phyloP scores from a whole-genome alignment of 2,113 vertebrate species.

The Fulica atra region DNA sequence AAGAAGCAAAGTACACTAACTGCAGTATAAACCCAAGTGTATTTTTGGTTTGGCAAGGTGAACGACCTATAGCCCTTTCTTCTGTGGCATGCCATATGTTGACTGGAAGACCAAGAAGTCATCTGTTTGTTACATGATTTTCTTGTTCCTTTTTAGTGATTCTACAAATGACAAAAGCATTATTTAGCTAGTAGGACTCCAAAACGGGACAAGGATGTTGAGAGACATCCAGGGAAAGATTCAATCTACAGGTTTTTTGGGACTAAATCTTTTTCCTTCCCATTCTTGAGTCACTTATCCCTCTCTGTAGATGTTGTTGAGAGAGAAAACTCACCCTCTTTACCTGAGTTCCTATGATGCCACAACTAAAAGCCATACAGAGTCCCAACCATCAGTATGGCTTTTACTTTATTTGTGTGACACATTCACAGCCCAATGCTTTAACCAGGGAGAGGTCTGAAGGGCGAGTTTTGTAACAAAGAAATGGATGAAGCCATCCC shows the following conservation, averaged over 20 bases:
- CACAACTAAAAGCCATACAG: background rate
- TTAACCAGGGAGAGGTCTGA: background rate
- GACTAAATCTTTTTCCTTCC: background rate
- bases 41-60: background rate
- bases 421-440: background rate
- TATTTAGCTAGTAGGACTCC: background rate
- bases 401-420: background rate
- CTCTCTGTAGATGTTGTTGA: background rate
- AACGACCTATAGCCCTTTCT: background rate
- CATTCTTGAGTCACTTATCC: background rate
- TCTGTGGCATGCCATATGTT: fast-evolving
- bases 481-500: background rate
- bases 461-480: background rate
- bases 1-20: background rate
- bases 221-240: background rate
- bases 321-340: background rate
- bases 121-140: background rate
- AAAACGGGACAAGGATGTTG: background rate
- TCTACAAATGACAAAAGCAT: background rate
- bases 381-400: background rate
- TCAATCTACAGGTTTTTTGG: background rate
- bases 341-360: background rate
- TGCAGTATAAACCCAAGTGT: background rate
- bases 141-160: background rate
- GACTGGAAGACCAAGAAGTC: background rate